phyloP scores from a whole-genome alignment of 37 sponge, comb jelly and placozoan species.

The Bolinopsis microptera region DNA sequence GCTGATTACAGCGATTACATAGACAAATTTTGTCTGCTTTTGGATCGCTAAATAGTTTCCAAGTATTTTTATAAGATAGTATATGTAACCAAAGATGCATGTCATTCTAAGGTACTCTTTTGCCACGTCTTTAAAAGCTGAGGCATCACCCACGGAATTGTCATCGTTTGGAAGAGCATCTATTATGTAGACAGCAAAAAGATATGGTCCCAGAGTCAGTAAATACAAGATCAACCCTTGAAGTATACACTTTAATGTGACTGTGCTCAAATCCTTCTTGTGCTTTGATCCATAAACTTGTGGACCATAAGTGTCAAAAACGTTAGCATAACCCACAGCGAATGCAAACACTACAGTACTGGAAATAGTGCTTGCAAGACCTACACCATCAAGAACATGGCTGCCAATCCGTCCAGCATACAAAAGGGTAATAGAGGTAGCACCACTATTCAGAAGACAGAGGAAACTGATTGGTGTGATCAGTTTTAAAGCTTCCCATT shows the following conservation, averaged over 20 bases:
- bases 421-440: background rate
- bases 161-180: background rate
- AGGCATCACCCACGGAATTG: background rate
- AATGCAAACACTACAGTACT: background rate
- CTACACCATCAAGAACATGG: background rate
- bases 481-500: background rate
- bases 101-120: slow-evolving; percentile 15
- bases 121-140: background rate
- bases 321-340: background rate
- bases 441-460: background rate
- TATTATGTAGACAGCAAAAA: background rate
- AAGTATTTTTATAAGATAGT: background rate
- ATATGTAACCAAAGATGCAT: background rate
- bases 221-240: background rate
- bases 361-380: slow-evolving; percentile 1
- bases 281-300: slow-evolving; percentile 5
- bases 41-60: slow-evolving; percentile 9
- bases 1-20: background rate
- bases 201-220: background rate
- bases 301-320: slow-evolving; percentile 21
- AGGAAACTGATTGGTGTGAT: background rate
- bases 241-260: background rate
- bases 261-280: background rate
- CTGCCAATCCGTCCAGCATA: background rate
- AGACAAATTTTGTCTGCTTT: slow-evolving; percentile 9